Conservation (phyloP, 1,140 invertebrate genomes). For the Lepidostoma basale region DNA sequence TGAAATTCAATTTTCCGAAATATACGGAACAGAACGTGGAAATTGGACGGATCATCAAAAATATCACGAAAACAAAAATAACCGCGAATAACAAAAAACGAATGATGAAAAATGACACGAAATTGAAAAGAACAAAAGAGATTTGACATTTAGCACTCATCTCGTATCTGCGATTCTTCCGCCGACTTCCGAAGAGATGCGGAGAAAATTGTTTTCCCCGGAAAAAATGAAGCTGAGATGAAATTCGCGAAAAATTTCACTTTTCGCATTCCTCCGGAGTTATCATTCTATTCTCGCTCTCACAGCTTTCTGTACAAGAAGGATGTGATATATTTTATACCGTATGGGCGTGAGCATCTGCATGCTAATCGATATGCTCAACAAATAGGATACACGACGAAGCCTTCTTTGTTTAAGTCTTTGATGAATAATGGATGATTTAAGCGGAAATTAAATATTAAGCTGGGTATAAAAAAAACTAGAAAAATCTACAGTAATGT, state of each 20-base stretch:
- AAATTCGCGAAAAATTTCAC: background rate
- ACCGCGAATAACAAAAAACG: conserved; percentile 7
- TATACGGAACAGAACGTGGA: background rate
- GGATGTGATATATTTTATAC: conserved; percentile 2
- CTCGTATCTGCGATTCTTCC: background rate
- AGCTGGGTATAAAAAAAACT: no score
- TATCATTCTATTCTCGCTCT: conserved; percentile 4
- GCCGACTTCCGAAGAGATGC: background rate
- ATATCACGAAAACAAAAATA: conserved; percentile 1
- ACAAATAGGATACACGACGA: no score
- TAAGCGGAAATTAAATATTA: no score
- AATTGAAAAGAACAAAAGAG: conserved; percentile 26
- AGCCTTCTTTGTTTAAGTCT: no score
- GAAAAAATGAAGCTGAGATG: conserved; percentile 9
- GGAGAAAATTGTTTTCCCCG: conserved; percentile 1
- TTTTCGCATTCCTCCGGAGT: background rate
- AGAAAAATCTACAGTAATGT: no score
- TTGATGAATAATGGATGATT: no score
- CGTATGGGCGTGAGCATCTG: no score
- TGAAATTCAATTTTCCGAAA: background rate
- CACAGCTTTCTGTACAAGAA: conserved; percentile 12
- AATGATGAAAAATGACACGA: conserved; percentile 21
- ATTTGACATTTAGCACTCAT: conserved; percentile 25
- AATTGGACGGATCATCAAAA: conserved; percentile 15
- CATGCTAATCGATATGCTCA: background rate